Base-by-base conservation (phyloP, 2,888 invertebrate genomes). In the Ochropacha duplaris region DNA sequence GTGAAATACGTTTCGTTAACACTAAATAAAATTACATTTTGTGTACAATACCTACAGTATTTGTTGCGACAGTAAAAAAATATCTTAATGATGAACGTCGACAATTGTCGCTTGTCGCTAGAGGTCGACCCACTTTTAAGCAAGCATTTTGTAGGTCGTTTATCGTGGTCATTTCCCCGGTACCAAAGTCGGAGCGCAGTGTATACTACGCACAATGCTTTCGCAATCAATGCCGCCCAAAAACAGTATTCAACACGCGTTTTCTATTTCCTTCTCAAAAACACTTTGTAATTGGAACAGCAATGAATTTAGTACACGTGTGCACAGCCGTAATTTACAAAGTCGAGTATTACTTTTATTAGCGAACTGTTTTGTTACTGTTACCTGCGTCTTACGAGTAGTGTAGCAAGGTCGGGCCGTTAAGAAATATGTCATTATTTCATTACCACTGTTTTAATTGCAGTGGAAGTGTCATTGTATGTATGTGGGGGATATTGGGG, bases 91-190 rank as follows among this genome's bases (percentile, higher is more conserved):
- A 65, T 63, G 59, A 63, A 56, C 52, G 31, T 34, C 73, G 65
- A 59, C 69, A 72, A 71, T 73, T 76, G 81, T 69, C 72, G 74
- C 71, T 73, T 76, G 81, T 69, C 72, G 74, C 71, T 71, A 70
- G 71, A 80, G 78, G 77, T 76, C 84, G 88, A 83, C 89, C 88
- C 82, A 88, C 82, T 88, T 89, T 81, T 76, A 76, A 77, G 78
- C 75, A 79, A 78, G 70, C 78, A 78, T 81, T 87, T 87, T 84
- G 84, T 89, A 83, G 88, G 87, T 88, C 87, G 81, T 81, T 81
- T 79, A 82, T 83, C 82, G 87, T 81, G 79, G 83, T 81, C 84
- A 82, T 81, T 85, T 83, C 83, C 81, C 79, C 72, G 65, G 68
- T 73, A 79, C 72, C 72, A 71, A 61, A 60, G 56, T 16, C 19